Evolutionary conservation across 2,113 vertebrate species (phyloP), one percentile per base, ranked within the genome.

Genomic region (Anoplopoma fimbria): DNA sequence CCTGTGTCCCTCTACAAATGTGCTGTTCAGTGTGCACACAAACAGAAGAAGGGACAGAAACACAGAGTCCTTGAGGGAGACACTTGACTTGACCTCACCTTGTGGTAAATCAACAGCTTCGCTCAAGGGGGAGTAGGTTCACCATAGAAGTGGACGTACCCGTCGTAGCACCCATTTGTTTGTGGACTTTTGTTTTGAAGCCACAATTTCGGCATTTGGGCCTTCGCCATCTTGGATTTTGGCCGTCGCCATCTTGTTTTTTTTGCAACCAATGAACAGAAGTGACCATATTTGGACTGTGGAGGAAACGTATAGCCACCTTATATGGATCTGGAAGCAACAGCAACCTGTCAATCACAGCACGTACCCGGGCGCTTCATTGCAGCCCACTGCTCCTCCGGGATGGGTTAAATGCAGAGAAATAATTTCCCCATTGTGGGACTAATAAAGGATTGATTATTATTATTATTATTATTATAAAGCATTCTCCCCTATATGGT

Each of bases 91-190:
- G 33, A 64, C 53, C 57, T 55, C 25, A 65, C 31, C 69, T 27
- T 69, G 33, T 36, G 64, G 27, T 34, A 69, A 79, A 77, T 79
- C 72, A 86, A 81, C 79, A 87, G 76, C 21, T 61, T 2, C n/a
- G 36, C 53, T 64, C 65, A 23, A 15, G 42, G 49, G 49, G 15
- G 45, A 17, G 4, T 45, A 15, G 13, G 3, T 14, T 45, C 42
- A 17, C 45, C 45, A n/a, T n/a, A 9, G 49, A 53, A 53, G 21
- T 45, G 23, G 7, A 53, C 14, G 23, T 53, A 49, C 17, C 15
- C 2, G 42, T 15, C 4, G 42, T n/a, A 23, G 13, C 53, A 55
- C 51, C 2, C 2, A 3, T 21, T 21, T 17, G 47, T 49, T 21
- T 21, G 47, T 21, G 15, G 47, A 4, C 42, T 45, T 13, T 1